Evolutionary conservation across 1,140 invertebrate genomes (phyloP).

Genomic region (Lepidurus couesii): DNA sequence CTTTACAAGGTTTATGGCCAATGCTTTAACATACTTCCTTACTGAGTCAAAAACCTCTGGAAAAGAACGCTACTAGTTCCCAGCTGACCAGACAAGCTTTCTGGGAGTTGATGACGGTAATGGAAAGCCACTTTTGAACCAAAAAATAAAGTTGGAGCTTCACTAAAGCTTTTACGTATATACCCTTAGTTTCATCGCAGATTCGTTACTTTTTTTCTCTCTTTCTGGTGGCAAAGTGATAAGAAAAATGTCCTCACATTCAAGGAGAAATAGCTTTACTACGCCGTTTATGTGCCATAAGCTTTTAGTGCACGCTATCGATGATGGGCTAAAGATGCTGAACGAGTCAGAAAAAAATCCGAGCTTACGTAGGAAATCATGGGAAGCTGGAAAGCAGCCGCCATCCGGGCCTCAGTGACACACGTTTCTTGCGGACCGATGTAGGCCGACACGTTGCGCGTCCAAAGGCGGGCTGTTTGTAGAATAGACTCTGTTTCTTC

Average conservation of each 20-base stretch:
- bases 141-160: background rate
- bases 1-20: too few relatives aligned
- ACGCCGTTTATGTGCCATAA: background rate
- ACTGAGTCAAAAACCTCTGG: too few relatives aligned
- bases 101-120: background rate
- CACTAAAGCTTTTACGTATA: background rate
- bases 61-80: background rate
- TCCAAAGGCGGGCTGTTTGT: slow-evolving; percentile 79
- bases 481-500: slow-evolving; percentile 78
- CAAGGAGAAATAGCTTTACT: background rate
- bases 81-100: background rate
- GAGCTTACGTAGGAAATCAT: slow-evolving; percentile 61
- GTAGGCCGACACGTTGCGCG: slow-evolving; percentile 75
- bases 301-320: background rate
- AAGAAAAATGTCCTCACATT: background rate
- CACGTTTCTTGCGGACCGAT: slow-evolving; percentile 95
- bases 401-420: slow-evolving; percentile 87
- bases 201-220: background rate
- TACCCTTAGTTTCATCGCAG: background rate
- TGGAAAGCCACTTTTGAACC: background rate
- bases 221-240: background rate
- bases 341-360: slow-evolving; percentile 7
- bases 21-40: too few relatives aligned
- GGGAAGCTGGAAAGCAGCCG: slow-evolving; percentile 85
- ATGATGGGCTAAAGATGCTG: background rate